phyloP scores from a whole-genome alignment of 1,140 invertebrate genomes.

The Zaprionus camerounensis region DNA sequence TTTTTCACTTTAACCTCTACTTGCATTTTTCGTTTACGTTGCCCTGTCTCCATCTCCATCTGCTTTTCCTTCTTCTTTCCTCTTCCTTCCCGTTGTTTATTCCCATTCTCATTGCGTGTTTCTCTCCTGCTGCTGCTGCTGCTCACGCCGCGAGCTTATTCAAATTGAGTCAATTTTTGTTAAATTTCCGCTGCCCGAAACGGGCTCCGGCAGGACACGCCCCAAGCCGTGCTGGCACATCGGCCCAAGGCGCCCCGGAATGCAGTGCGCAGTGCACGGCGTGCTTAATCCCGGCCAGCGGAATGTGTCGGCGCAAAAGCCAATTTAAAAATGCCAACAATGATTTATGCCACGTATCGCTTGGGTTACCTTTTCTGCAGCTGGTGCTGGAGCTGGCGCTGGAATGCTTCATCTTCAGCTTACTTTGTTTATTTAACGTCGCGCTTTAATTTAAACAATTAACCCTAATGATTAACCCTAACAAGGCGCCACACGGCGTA shows the following conservation, averaged over 20 bases:
- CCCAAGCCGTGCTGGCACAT: slow-evolving; percentile 24
- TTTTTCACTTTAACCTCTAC: slow-evolving; percentile 50
- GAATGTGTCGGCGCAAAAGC: slow-evolving; percentile 75
- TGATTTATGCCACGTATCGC: slow-evolving; percentile 66
- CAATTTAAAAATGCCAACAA: slow-evolving; percentile 82
- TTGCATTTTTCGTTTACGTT: slow-evolving; percentile 30
- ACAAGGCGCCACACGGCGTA: slow-evolving; percentile 15
- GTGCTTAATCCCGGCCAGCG: slow-evolving; percentile 65
- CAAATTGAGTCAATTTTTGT: slow-evolving; percentile 82
- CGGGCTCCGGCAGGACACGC: slow-evolving; percentile 19
- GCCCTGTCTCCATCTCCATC: slow-evolving; percentile 40
- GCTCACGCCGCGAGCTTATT: slow-evolving; percentile 60
- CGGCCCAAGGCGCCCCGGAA: neutral
- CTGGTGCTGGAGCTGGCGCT: neutral
- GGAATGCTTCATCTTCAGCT: slow-evolving; percentile 39
- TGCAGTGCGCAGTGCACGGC: slow-evolving; percentile 21
- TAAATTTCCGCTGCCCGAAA: slow-evolving; percentile 66
- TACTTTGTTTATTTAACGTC: slow-evolving; percentile 17
- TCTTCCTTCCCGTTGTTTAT: slow-evolving; percentile 21
- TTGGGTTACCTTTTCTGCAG: slow-evolving; percentile 1
- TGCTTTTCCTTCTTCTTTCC: slow-evolving; percentile 33
- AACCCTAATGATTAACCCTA: slow-evolving; percentile 73
- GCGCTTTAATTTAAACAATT: slow-evolving; percentile 79
- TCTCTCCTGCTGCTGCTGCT: slow-evolving; percentile 30
- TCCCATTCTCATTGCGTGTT: slow-evolving; percentile 17